Percentiles rank a stretch among this genome's conserved stretches.
Evolutionary conservation across 2,888 invertebrate genomes (phyloP).

Genomic region (Papilio protenor): DNA sequence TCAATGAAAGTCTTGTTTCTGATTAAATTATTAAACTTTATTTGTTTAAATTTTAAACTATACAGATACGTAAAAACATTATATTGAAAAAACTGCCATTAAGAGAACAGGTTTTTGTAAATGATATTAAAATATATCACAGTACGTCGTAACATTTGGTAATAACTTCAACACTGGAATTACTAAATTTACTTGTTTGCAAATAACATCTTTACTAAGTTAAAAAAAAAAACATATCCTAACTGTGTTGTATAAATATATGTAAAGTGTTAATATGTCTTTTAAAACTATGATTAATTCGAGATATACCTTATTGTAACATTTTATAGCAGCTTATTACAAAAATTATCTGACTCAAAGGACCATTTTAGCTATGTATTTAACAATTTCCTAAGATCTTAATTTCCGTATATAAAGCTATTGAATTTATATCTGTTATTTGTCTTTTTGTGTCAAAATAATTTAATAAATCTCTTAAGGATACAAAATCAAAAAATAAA

Average conservation of each 20-base stretch:
- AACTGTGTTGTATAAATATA: not conserved
- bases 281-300: not conserved
- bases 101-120: not conserved
- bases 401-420: no score
- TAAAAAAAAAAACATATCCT: not conserved
- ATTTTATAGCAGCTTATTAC: not conserved
- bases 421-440: no score
- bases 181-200: not conserved
- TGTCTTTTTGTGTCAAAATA: no score
- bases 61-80: not conserved
- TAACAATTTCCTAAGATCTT: no score
- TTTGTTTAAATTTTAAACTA: slow-evolving; percentile 10
- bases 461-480: no score
- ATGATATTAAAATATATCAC: slow-evolving; percentile 38
- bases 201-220: not conserved
- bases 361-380: not conserved
- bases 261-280: not conserved
- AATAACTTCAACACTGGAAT: not conserved
- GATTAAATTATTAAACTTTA: slow-evolving; percentile 19
- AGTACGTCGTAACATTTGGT: slow-evolving; percentile 28
- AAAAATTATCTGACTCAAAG: not conserved
- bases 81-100: not conserved
- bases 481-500: not conserved
- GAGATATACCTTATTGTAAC: not conserved
- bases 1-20: not conserved